Conservation (phyloP, 1,140 invertebrate species). For the Orius laevigatus region DNA sequence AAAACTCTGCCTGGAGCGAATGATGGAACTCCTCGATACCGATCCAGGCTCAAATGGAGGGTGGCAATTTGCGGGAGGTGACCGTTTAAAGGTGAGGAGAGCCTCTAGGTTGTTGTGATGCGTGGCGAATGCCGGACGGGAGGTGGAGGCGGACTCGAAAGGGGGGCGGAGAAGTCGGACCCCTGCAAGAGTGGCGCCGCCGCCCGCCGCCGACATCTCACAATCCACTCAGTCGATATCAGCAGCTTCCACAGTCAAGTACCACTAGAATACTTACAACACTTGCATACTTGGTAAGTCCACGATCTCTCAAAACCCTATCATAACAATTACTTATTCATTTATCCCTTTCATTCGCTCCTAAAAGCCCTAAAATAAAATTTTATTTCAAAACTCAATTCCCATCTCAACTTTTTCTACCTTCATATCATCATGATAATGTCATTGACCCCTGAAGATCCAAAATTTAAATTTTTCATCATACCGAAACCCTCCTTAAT, state of each 20-base stretch:
- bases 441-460: too few species aligned
- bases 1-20: too few species aligned
- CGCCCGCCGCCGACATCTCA: too few species aligned
- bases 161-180: neutral
- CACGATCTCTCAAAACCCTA: slow-evolving; percentile 19
- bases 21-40: too few species aligned
- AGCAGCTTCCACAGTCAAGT: slow-evolving; percentile 3
- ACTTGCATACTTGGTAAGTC: slow-evolving; percentile 17
- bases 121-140: neutral
- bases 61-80: neutral
- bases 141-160: neutral
- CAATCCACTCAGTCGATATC: slow-evolving; percentile 6
- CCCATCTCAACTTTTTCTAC: too few species aligned
- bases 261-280: slow-evolving; percentile 1
- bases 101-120: neutral
- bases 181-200: neutral
- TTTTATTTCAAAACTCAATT: too few species aligned
- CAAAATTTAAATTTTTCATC: too few species aligned
- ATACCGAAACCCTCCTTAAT: too few species aligned
- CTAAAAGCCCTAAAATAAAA: too few species aligned
- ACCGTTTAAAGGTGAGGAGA: neutral
- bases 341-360: neutral
- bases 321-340: slow-evolving; percentile 12
- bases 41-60: too few species aligned
- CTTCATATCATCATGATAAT: too few species aligned